A percentile compares a stretch with the other conserved stretches of the same genome.
Conservation (phyloP, 53 echinoderm and acorn worm genomes). For the Echinometra lucunter region DNA sequence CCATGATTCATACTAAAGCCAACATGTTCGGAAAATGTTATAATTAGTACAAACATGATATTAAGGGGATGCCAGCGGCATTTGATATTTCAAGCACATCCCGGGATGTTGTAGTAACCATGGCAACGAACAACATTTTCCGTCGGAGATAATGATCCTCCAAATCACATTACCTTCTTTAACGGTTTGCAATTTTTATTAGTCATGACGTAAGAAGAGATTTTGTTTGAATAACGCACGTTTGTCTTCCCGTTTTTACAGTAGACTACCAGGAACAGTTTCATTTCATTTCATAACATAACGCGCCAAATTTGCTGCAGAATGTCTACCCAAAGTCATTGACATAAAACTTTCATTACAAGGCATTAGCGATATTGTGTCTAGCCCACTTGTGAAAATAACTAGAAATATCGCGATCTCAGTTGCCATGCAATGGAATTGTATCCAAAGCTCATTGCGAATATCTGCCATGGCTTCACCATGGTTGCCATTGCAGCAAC, state of each 20-base stretch:
- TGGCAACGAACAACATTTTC: not conserved
- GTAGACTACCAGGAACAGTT: not conserved
- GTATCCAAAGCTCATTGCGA: no score
- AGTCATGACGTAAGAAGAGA: not conserved
- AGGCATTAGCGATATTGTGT: no score
- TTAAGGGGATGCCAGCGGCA: not conserved
- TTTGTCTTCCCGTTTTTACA: not conserved
- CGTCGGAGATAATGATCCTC: slow-evolving; percentile 14
- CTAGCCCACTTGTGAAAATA: no score
- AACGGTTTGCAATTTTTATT: not conserved
- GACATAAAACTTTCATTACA: no score
- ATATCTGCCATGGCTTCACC: no score
- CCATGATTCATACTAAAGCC: no score
- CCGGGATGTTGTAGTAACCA: not conserved
- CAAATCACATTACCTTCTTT: not conserved
- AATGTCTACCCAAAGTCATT: no score
- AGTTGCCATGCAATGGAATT: no score
- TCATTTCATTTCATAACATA: not conserved
- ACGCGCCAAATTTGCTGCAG: not conserved
- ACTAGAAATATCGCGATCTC: no score
- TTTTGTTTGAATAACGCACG: not conserved
- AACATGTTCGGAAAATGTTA: not conserved
- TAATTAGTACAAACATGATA: not conserved
- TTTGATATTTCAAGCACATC: not conserved
- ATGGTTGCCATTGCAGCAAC: no score